A percentile compares a stretch with the other conserved stretches of the same genome.
These are phyloP conservation scores for Podabrus alpinus DNA, from an alignment of 2,888 invertebrate species.

Conservation along the genomic window DNA sequence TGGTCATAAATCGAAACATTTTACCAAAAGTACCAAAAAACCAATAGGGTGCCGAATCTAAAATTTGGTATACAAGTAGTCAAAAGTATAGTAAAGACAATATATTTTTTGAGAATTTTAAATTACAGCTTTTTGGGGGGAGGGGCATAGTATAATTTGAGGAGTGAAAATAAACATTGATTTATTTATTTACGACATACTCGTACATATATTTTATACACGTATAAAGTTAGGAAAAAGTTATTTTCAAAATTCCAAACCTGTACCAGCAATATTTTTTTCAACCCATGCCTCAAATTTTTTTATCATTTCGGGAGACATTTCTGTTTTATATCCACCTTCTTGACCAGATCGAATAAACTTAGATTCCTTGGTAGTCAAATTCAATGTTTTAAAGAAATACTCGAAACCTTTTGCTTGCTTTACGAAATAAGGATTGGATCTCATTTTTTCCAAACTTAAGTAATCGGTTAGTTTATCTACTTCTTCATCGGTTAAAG, in stretches of 20 bases:
- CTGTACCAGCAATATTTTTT: conserved; percentile 64
- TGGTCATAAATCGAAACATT: no score
- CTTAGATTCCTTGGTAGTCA: conserved; percentile 45
- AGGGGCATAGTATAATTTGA: no score
- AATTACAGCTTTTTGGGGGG: no score
- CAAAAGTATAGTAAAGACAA: no score
- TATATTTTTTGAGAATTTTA: no score
- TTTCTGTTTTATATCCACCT: conserved; percentile 56
- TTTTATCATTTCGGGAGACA: conserved; percentile 72
- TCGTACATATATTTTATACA: no score
- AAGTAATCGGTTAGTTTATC: conserved; percentile 53
- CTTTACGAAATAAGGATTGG: conserved; percentile 46
- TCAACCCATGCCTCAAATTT: conserved; percentile 75
- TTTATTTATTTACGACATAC: no score
- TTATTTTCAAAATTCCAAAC: conserved; percentile 38
- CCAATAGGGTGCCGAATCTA: no score
- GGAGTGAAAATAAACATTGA: no score
- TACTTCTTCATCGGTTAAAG: conserved; percentile 48
- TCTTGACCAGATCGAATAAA: conserved; percentile 59
- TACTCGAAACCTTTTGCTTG: conserved; percentile 31
- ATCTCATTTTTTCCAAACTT: conserved; percentile 59
- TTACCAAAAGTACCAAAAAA: no score
- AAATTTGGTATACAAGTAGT: no score
- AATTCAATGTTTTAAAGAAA: conserved; percentile 45
- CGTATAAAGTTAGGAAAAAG: no score